Evolutionary conservation across 2,113 vertebrate species (phyloP), one percentile per base, ranked within the genome.

Genomic region (Salvelinus namaycush): DNA sequence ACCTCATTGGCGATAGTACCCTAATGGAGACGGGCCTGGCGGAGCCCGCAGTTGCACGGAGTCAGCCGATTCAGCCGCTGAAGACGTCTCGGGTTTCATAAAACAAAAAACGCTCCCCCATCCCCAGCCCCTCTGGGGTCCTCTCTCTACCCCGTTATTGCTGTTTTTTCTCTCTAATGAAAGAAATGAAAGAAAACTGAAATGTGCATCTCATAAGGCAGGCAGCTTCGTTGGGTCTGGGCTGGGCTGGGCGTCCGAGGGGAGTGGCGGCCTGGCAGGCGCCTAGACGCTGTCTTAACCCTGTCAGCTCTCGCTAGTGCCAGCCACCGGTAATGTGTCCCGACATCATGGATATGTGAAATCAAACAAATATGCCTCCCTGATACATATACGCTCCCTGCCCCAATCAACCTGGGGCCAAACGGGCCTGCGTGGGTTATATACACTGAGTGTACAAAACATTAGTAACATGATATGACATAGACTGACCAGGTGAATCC

Each of bases 41-140:
- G 24, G 73, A 51, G 34, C 8, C 14, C 7, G 7, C 14, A 7
- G 67, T 60, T 54, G 13, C 51, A 18, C 12, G 51, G 51, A 79
- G 68, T 16, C 26, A 62, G 27, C 75, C 51, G 54, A 51, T n/a
- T 79, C 62, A 72, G 71, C 72, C 81, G 80, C 72, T 79, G 70
- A 84, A 83, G 76, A 76, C 74, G 20, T 89, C 86, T 88, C 73
- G 22, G 75, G 79, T 90, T 90, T 90, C 84, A 83, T 76, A 87
- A 78, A 84, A 80, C 71, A 74, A 80, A 34, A 34, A 78, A 51
- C 11, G 74, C 73, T 75, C 82, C n/a, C 68, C n/a, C 68, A 73
- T 75, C 74, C 79, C 64, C 24, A 14, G 24, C 22, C 66, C 66
- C 66, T 20, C 39, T 66, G 29, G 66, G 76, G 66, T 68, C 70